Conservation (phyloP, 2,113 vertebrate species). For the Ptyas mucosa region DNA sequence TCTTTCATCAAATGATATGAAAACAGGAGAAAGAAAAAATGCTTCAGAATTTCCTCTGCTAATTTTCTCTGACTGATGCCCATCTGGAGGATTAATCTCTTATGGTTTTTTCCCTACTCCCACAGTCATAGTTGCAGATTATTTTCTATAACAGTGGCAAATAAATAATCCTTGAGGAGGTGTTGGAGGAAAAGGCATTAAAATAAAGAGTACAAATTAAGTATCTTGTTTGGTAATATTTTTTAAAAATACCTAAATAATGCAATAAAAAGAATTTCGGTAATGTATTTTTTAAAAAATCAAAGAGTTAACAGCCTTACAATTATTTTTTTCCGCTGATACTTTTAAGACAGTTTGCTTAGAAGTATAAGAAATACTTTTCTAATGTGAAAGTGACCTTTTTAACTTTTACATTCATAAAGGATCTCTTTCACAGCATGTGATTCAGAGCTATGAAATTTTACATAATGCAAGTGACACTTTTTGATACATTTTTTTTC, state of each 20-base stretch:
- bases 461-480: conserved; percentile 47
- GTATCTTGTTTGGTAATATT: background rate
- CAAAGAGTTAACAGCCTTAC: conserved; percentile 23
- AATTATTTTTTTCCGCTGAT: background rate
- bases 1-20: background rate
- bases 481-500: conserved; percentile 41
- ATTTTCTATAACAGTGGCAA: conserved; percentile 10
- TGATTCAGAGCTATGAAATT: conserved; percentile 42
- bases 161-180: conserved; percentile 7
- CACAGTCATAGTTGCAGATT: background rate
- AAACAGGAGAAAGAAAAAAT: background rate
- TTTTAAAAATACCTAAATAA: background rate
- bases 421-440: conserved; percentile 24
- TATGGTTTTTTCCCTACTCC: conserved; percentile 12
- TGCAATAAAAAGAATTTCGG: conserved; percentile 34
- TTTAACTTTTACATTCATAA: conserved; percentile 36
- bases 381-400: conserved; percentile 29
- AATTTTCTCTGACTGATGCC: background rate
- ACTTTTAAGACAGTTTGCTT: conserved; percentile 49
- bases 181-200: background rate
- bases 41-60: background rate
- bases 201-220: conserved; percentile 35
- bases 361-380: conserved; percentile 39
- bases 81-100: background rate
- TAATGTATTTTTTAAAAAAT: background rate